Evolutionary conservation across 2,888 invertebrate genomes (phyloP).

Genomic region (Acanthosepion pharaonis): DNA sequence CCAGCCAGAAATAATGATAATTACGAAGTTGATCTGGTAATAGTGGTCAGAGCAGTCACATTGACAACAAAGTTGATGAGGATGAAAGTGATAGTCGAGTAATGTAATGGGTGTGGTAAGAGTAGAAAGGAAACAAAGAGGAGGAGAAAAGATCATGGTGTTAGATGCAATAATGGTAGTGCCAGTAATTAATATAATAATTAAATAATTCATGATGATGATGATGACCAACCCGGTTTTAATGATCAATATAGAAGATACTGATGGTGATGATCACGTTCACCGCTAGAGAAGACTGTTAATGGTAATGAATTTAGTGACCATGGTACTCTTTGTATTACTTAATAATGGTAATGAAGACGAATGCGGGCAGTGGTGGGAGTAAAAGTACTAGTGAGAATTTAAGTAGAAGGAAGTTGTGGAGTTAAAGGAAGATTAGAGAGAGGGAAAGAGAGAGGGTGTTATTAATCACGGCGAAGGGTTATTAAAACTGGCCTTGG

Average conservation of each 20-base stretch:
- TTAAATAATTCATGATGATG: background rate
- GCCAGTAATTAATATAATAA: slow-evolving; percentile 4
- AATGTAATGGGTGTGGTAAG: background rate
- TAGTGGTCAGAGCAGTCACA: background rate
- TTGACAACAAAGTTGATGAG: background rate
- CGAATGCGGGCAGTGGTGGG: background rate
- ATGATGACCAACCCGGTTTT: background rate
- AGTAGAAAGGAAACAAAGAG: background rate
- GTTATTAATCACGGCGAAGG: background rate
- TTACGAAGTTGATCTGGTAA: slow-evolving; percentile 17
- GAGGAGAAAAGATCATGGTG: background rate
- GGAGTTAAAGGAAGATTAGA: background rate
- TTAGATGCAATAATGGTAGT: background rate
- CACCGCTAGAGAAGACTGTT: background rate
- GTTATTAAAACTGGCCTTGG: background rate
- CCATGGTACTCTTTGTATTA: slow-evolving; percentile 11
- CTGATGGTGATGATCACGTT: background rate
- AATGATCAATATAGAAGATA: background rate
- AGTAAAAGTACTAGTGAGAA: background rate
- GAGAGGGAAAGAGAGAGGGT: background rate
- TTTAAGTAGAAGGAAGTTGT: background rate
- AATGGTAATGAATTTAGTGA: slow-evolving; percentile 33
- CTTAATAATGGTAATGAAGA: background rate
- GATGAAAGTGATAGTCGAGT: background rate
- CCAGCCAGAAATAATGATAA: background rate